Conservation (phyloP, 2,888 invertebrate genomes). For the Bombylius discolor region DNA sequence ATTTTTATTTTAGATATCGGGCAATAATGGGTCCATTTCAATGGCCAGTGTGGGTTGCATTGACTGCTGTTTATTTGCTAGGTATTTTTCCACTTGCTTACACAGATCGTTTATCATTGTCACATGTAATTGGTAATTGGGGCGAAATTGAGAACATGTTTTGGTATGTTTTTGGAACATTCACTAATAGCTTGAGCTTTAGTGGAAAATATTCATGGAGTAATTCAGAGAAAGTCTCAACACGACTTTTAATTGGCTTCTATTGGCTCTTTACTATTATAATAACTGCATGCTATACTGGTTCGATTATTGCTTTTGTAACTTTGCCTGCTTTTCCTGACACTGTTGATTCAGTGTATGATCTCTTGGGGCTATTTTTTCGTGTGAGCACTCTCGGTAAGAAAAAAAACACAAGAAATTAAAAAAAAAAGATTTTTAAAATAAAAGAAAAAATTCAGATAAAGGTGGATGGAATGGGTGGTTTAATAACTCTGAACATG, state of each 20-base stretch:
- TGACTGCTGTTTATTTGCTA: conserved; percentile 56
- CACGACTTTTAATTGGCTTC: conserved; percentile 55
- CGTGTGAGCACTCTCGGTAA: conserved; percentile 59
- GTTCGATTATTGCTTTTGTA: conserved; percentile 73
- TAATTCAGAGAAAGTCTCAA: conserved; percentile 52
- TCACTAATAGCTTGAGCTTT: conserved; percentile 68
- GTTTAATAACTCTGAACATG: conserved; percentile 58
- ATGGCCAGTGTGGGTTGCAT: conserved; percentile 65
- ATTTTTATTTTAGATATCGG: conserved; percentile 46
- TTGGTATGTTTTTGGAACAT: conserved; percentile 77
- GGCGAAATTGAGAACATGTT: conserved; percentile 72
- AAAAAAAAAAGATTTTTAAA: not conserved
- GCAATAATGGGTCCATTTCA: conserved; percentile 75
- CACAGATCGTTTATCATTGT: conserved; percentile 55
- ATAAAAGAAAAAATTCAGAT: conserved; percentile 36
- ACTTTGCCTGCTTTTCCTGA: conserved; percentile 63
- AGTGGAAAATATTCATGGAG: conserved; percentile 57
- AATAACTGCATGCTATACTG: conserved; percentile 70
- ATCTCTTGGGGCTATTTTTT: conserved; percentile 53
- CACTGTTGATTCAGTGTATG: conserved; percentile 54
- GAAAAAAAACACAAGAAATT: not conserved
- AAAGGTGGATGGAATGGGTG: conserved; percentile 63
- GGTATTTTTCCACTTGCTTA: conserved; percentile 63
- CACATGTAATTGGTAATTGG: conserved; percentile 51
- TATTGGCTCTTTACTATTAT: conserved; percentile 82